Percentiles rank a stretch among this genome's conserved stretches.
phyloP scores from a whole-genome alignment of 2,797 vertebrate genomes.

The Propithecus deckenii region DNA sequence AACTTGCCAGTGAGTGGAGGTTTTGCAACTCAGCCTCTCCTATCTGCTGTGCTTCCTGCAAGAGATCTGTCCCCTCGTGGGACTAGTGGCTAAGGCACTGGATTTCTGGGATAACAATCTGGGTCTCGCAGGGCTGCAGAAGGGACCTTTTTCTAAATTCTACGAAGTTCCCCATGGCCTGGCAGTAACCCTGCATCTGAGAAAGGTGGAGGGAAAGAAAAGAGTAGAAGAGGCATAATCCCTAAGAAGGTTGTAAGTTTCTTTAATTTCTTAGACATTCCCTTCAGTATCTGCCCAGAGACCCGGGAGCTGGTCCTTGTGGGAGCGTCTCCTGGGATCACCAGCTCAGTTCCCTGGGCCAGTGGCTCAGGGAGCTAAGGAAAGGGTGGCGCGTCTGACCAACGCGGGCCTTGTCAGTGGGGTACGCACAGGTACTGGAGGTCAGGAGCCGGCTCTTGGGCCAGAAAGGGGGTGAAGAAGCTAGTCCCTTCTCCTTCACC shows the following conservation, averaged over 20 bases:
- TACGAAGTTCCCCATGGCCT: background rate
- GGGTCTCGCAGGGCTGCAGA: background rate
- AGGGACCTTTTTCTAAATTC: too few species aligned
- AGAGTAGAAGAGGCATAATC: background rate
- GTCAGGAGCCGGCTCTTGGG: background rate
- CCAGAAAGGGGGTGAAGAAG: background rate
- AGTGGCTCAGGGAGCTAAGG: background rate
- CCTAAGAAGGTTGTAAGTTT: background rate
- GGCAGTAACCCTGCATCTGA: background rate
- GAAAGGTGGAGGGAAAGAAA: background rate
- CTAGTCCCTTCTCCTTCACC: too few species aligned
- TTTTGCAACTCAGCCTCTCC: background rate
- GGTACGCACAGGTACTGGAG: background rate
- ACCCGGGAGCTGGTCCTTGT: background rate
- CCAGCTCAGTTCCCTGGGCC: background rate
- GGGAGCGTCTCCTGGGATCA: background rate
- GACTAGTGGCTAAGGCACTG: background rate
- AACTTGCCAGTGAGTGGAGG: background rate
- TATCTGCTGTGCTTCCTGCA: background rate
- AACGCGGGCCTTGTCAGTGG: rapidly evolving
- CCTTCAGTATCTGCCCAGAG: background rate
- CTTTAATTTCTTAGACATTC: background rate
- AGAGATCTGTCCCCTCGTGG: background rate
- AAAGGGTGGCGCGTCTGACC: background rate
- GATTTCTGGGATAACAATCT: background rate